These are phyloP conservation scores for Triplophysa siluroides DNA, from an alignment of 2,113 vertebrate genomes.

Conservation along the genomic window DNA sequence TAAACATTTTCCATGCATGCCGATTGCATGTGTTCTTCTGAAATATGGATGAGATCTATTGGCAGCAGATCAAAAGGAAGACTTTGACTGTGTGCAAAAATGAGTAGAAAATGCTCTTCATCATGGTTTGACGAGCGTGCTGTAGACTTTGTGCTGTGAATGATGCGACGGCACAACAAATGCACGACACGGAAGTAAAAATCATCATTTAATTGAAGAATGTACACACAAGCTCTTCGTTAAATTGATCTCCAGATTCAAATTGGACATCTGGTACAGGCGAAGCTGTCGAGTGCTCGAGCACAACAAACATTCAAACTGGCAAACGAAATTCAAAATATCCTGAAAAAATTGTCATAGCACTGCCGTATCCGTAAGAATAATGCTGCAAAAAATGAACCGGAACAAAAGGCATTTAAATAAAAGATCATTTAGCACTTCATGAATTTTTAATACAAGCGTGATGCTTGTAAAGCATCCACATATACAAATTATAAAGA, in stretches of 20 bases:
- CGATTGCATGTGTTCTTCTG: too few species aligned
- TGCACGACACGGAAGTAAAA: neutral
- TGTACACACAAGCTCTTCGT: constrained; percentile 39
- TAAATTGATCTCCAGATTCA: neutral
- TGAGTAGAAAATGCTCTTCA: too few species aligned
- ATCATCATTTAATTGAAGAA: neutral
- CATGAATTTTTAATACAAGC: neutral
- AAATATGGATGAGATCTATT: too few species aligned
- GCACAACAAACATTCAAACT: neutral
- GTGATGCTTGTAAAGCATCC: neutral
- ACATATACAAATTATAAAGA: constrained; percentile 3
- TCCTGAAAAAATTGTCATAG: too few species aligned
- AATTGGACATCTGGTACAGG: neutral
- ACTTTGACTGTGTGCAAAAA: too few species aligned
- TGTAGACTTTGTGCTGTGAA: neutral
- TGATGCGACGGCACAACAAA: neutral
- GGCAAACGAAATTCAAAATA: neutral
- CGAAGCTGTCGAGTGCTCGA: neutral
- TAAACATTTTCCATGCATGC: too few species aligned
- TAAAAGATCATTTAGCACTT: neutral
- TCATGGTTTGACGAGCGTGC: neutral
- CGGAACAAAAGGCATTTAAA: constrained; percentile 6
- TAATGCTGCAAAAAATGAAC: neutral
- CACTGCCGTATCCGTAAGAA: neutral
- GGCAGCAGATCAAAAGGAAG: too few species aligned